A percentile compares a stretch with the other conserved stretches of the same genome.
Conservation (phyloP, 2,797 vertebrate genomes). For the Enoplosus armatus region DNA sequence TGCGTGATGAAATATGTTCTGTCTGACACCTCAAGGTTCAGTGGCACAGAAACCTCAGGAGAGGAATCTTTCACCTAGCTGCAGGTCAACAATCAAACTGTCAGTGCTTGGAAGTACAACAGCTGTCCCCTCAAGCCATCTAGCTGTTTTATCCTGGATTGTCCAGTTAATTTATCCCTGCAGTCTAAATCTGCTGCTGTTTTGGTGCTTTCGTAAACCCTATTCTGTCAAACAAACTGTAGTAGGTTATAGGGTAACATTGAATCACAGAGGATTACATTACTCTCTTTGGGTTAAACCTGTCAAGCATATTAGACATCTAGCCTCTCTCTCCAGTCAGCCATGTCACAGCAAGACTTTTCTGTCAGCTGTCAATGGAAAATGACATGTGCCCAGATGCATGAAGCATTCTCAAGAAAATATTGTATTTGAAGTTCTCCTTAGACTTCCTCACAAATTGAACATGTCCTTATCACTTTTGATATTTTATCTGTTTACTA, state of each 20-base stretch:
- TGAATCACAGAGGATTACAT: conserved; percentile 14
- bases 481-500: neutral
- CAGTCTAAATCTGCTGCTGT: conserved; percentile 35
- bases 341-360: neutral
- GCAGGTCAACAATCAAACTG: conserved; percentile 56
- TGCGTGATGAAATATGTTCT: conserved; percentile 43
- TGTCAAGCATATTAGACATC: neutral
- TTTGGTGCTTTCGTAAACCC: conserved; percentile 8
- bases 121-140: conserved; percentile 46
- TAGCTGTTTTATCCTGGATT: conserved; percentile 24
- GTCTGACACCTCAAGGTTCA: conserved; percentile 51
- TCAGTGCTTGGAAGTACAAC: conserved; percentile 44
- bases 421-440: neutral
- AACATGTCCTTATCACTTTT: neutral
- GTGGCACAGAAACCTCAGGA: conserved; percentile 21
- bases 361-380: conserved; percentile 10
- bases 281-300: conserved; percentile 17
- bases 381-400: neutral
- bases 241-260: conserved; percentile 4
- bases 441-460: neutral
- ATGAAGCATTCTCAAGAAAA: neutral
- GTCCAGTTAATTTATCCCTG: conserved; percentile 43
- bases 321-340: neutral
- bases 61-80: conserved; percentile 45
- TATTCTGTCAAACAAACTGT: conserved; percentile 29